These are phyloP conservation scores for Oryzias sinensis DNA, from an alignment of 2,797 vertebrate species.

Conservation along the genomic window DNA sequence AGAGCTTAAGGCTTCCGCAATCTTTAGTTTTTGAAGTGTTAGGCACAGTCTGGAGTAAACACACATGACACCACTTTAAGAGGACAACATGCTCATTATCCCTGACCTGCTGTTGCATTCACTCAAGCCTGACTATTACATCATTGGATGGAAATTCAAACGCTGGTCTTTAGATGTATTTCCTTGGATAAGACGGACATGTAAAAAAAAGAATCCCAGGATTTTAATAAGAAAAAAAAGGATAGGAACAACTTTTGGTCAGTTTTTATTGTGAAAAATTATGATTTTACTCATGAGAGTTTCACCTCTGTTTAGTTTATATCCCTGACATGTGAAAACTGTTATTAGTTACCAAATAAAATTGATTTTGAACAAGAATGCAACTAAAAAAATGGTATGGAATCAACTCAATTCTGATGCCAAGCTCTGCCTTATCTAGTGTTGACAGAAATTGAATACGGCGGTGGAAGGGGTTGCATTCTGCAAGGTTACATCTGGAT, in stretches of 20 bases:
- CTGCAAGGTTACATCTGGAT: slow-evolving; percentile 54
- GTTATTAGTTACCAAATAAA: too few relatives aligned
- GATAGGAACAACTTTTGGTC: background rate
- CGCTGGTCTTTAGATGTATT: slow-evolving; percentile 20
- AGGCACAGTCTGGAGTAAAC: slow-evolving; percentile 26
- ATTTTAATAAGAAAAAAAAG: slow-evolving; percentile 43
- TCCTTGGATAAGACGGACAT: slow-evolving; percentile 36
- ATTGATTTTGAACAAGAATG: background rate
- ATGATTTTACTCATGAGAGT: too few relatives aligned
- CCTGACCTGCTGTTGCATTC: slow-evolving; percentile 63
- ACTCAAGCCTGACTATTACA: slow-evolving; percentile 63
- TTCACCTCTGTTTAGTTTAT: too few relatives aligned
- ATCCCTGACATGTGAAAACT: too few relatives aligned
- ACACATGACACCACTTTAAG: slow-evolving; percentile 55
- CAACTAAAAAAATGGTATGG: background rate
- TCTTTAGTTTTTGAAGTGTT: slow-evolving; percentile 24
- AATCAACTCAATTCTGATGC: too few relatives aligned
- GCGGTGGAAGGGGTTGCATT: slow-evolving; percentile 7
- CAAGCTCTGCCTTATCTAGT: background rate
- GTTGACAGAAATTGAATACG: slow-evolving; percentile 4
- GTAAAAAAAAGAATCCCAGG: slow-evolving; percentile 56
- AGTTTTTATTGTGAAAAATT: too few relatives aligned
- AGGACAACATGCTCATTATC: slow-evolving; percentile 65
- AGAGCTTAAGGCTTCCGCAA: background rate
- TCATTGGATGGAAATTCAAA: slow-evolving; percentile 55